Conservation (phyloP, 2,113 vertebrate genomes). For the Romanogobio albipinnatus region DNA sequence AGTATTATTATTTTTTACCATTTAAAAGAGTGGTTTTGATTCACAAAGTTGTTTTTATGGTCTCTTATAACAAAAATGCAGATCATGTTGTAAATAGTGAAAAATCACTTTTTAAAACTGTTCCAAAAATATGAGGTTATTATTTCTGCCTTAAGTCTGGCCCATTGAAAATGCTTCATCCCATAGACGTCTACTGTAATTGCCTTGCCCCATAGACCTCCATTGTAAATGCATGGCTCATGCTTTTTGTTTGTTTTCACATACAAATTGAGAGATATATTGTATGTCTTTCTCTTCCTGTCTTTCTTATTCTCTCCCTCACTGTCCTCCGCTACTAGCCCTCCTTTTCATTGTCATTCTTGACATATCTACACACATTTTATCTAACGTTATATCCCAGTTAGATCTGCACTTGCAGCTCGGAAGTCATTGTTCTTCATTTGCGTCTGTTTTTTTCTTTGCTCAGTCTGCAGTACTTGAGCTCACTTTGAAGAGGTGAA, state of each 20-base stretch:
- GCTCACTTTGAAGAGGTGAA: conserved; percentile 27
- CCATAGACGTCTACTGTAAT: background rate
- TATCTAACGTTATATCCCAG: background rate
- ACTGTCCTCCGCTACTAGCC: no score
- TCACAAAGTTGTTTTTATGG: no score
- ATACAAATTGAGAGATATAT: background rate
- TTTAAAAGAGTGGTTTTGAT: no score
- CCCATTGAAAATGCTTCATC: background rate
- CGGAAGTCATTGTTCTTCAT: background rate
- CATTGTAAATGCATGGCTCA: background rate
- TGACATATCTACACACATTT: background rate
- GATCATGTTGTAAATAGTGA: no score
- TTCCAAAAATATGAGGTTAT: background rate
- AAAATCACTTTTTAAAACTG: no score
- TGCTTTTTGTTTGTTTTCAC: background rate
- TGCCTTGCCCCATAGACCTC: background rate
- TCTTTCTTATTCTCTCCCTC: background rate
- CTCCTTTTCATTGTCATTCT: background rate
- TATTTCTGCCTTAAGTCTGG: background rate
- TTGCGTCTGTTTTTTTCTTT: background rate
- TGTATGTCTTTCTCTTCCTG: background rate
- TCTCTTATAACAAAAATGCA: no score
- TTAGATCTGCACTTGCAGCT: conserved; percentile 4
- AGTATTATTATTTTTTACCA: no score
- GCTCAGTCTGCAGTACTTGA: background rate